Conservation (phyloP, 2,888 invertebrate species). For the Apodemia mormo region DNA sequence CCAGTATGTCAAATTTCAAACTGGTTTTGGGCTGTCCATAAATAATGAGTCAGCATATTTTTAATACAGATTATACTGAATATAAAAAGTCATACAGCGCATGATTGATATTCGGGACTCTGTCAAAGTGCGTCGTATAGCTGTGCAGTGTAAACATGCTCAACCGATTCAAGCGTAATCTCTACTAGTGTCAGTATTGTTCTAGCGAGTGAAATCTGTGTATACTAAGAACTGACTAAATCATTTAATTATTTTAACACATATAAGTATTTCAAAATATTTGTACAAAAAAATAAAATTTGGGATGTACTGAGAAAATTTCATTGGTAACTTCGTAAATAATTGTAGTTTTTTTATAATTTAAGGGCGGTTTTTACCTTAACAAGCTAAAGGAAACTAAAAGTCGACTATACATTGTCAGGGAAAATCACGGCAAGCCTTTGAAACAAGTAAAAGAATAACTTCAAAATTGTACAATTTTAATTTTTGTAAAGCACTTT, state of each 20-base stretch:
- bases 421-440: too few relatives aligned
- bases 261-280: background rate
- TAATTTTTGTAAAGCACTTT: too few relatives aligned
- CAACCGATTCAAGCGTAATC: conserved; percentile 2
- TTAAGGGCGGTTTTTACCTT: background rate
- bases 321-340: too few relatives aligned
- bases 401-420: too few relatives aligned
- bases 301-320: too few relatives aligned
- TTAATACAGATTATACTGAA: too few relatives aligned
- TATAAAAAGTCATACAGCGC: background rate
- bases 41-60: background rate
- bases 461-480: too few relatives aligned
- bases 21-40: background rate
- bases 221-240: background rate
- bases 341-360: too few relatives aligned
- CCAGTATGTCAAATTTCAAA: background rate
- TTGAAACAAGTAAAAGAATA: too few relatives aligned
- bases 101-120: background rate
- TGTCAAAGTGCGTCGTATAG: background rate
- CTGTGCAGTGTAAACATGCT: conserved; percentile 9
- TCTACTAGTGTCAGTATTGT: background rate
- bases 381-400: background rate
- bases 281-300: background rate
- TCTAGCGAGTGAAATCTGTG: background rate
- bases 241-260: background rate